phyloP scores from a whole-genome alignment of 2,797 vertebrate species.

The Pangasius sanitwongsei region DNA sequence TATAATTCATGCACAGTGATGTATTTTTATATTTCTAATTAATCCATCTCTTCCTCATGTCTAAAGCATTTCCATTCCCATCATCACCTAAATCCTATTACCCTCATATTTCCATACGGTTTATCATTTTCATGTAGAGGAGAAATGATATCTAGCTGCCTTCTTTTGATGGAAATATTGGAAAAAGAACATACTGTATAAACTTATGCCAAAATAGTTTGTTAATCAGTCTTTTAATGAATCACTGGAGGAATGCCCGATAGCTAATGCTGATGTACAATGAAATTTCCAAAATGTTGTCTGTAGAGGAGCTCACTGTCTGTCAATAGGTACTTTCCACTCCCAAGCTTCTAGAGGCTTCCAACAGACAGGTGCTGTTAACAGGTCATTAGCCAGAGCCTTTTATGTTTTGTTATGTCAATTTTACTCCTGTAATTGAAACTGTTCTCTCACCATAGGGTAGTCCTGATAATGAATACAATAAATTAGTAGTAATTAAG shows the following conservation, averaged over 20 bases:
- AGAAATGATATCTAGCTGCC: slow-evolving; percentile 33
- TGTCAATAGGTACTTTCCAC: slow-evolving; percentile 25
- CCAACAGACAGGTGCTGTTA: slow-evolving; percentile 53
- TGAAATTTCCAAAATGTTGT: slow-evolving; percentile 9
- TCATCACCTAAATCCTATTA: slow-evolving; percentile 51
- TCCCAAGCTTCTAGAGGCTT: slow-evolving; percentile 40
- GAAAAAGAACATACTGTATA: slow-evolving; percentile 25
- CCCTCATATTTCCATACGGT: slow-evolving; percentile 39
- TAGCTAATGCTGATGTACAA: slow-evolving; percentile 19
- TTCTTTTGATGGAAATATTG: slow-evolving; percentile 39
- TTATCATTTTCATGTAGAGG: slow-evolving; percentile 48
- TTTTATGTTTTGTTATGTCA: slow-evolving; percentile 70
- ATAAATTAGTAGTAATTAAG: slow-evolving; percentile 72
- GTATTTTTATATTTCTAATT: slow-evolving; percentile 48
- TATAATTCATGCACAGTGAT: slow-evolving; percentile 48
- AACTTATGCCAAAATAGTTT: slow-evolving; percentile 21
- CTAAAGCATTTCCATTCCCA: slow-evolving; percentile 36
- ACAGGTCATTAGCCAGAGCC: slow-evolving; percentile 41
- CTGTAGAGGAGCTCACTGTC: slow-evolving; percentile 20
- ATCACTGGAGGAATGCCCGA: slow-evolving; percentile 16
- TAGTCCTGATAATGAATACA: slow-evolving; percentile 72
- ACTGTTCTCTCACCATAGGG: slow-evolving; percentile 67
- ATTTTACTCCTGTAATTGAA: slow-evolving; percentile 74
- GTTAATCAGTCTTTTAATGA: slow-evolving; percentile 44
- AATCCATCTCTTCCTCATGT: slow-evolving; percentile 34